A percentile compares a stretch with the other conserved stretches of the same genome.
Evolutionary conservation across 2,888 invertebrate genomes (phyloP).

Genomic region (Pristionchus fissidentatus): DNA sequence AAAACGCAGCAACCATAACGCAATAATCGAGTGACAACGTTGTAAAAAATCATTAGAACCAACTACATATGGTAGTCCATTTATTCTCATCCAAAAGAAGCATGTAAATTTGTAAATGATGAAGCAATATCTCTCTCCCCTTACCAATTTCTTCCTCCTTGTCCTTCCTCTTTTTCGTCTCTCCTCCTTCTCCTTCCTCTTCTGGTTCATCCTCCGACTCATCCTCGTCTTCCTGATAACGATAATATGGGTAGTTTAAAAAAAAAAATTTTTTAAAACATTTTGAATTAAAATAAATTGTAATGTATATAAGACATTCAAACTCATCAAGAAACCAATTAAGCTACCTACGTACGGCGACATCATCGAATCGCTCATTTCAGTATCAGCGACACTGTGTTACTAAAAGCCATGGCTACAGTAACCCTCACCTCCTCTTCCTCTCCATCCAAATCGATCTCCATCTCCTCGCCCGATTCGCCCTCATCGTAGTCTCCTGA

Average conservation of each 20-base stretch:
- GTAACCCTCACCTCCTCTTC: too few relatives aligned
- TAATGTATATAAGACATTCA: too few relatives aligned
- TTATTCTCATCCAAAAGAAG: neutral
- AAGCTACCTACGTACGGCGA: too few relatives aligned
- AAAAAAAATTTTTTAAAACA: too few relatives aligned
- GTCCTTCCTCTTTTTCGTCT: constrained; percentile 49
- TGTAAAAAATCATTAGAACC: neutral
- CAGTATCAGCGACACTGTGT: too few relatives aligned
- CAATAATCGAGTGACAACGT: too few relatives aligned
- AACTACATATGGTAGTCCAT: neutral
- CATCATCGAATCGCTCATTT: too few relatives aligned
- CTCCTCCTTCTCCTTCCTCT: constrained; percentile 48
- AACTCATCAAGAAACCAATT: too few relatives aligned
- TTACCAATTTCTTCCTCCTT: constrained; percentile 40
- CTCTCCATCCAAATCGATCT: constrained; percentile 43
- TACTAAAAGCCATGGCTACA: too few relatives aligned
- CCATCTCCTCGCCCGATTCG: constrained; percentile 44
- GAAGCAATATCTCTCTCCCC: neutral
- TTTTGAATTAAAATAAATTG: too few relatives aligned
- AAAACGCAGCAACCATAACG: neutral
- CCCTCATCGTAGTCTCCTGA: constrained; percentile 15
- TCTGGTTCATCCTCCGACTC: constrained; percentile 47
- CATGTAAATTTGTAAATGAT: neutral
- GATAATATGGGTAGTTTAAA: neutral
- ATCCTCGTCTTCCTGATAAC: neutral